A percentile compares a stretch with the other conserved stretches of the same genome.
phyloP scores from a whole-genome alignment of 1,140 invertebrate genomes.

The Nymphalis io region DNA sequence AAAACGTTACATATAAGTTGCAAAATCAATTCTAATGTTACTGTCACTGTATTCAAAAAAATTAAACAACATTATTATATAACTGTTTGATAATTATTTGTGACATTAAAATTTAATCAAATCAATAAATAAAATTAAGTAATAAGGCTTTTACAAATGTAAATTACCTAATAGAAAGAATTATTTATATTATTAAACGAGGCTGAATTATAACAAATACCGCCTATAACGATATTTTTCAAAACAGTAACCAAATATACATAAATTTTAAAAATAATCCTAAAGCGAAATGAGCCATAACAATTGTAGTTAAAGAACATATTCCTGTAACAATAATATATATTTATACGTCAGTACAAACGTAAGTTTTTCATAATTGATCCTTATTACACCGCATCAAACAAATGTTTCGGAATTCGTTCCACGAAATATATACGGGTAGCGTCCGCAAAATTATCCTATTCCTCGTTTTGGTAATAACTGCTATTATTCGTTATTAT shows the following conservation, averaged over 20 bases:
- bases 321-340: conserved; percentile 1
- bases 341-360: conserved; percentile 37
- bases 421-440: conserved; percentile 69
- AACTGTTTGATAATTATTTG: too few relatives aligned
- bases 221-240: background rate
- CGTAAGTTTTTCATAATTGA: conserved; percentile 73
- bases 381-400: conserved; percentile 76
- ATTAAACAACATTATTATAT: too few relatives aligned
- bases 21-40: too few relatives aligned
- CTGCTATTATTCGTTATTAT: conserved; percentile 64
- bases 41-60: too few relatives aligned
- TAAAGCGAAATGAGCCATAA: background rate
- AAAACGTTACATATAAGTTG: too few relatives aligned
- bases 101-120: too few relatives aligned
- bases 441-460: conserved; percentile 65
- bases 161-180: background rate
- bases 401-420: conserved; percentile 75
- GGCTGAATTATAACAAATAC: background rate
- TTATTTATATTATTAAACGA: background rate
- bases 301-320: background rate
- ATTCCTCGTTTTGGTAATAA: conserved; percentile 54
- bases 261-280: background rate
- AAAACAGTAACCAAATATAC: background rate
- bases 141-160: background rate
- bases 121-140: background rate